Conservation (phyloP, 1,140 invertebrate species). For the Spodoptera litura region DNA sequence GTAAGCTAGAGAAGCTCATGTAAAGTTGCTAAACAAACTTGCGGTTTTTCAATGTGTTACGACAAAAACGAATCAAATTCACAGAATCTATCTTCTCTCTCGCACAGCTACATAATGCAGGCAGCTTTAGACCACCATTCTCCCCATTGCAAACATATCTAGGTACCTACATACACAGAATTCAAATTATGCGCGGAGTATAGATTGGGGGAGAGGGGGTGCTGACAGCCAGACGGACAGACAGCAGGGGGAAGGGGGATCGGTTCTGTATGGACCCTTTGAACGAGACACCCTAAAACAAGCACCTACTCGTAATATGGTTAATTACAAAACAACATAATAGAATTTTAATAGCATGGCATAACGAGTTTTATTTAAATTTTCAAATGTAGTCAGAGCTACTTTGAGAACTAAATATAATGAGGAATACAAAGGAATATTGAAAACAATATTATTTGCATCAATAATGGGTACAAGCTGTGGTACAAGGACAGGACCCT, state of each 20-base stretch:
- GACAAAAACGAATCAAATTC: too few relatives aligned
- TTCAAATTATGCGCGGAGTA: constrained; percentile 32
- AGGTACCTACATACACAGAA: constrained; percentile 14
- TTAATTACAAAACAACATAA: constrained; percentile 30
- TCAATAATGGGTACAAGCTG: too few relatives aligned
- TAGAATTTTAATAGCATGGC: background rate
- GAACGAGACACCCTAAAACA: constrained; percentile 10
- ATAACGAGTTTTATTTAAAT: too few relatives aligned
- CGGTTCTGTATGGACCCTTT: constrained; percentile 22
- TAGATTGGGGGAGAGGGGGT: constrained; percentile 21
- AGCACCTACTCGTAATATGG: constrained; percentile 10
- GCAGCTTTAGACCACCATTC: constrained; percentile 5
- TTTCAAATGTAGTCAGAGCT: too few relatives aligned
- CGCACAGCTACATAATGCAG: background rate
- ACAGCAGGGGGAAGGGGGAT: constrained; percentile 15
- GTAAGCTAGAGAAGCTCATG: too few relatives aligned
- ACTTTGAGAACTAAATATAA: too few relatives aligned
- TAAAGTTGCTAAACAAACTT: too few relatives aligned
- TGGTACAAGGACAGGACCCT: too few relatives aligned
- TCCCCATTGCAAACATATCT: constrained; percentile 17
- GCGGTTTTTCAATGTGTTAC: too few relatives aligned
- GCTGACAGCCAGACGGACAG: constrained; percentile 30
- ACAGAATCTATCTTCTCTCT: too few relatives aligned
- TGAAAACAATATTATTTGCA: too few relatives aligned
- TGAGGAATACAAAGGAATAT: too few relatives aligned